phyloP scores from a whole-genome alignment of 92 coral and sea anemone genomes.

The Ricordea florida region DNA sequence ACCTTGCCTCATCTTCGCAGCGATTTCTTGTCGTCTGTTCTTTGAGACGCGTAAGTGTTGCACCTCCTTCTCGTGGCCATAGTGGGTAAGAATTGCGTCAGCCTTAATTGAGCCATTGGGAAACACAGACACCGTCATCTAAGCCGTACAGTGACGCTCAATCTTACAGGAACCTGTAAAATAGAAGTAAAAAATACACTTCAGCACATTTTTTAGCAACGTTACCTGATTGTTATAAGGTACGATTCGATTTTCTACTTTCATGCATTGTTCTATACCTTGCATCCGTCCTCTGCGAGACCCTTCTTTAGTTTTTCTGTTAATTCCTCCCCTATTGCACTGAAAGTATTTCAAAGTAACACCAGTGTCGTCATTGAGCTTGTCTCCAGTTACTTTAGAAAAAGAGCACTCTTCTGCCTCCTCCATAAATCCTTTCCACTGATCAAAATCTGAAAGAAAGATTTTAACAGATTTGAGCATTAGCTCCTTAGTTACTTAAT shows the following conservation, averaged over 20 bases:
- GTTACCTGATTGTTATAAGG: too few relatives aligned
- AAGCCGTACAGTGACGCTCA: constrained; percentile 29
- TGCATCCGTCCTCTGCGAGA: constrained; percentile 25
- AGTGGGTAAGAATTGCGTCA: constrained; percentile 28
- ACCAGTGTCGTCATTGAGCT: not conserved
- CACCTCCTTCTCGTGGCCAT: constrained; percentile 46
- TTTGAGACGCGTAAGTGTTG: constrained; percentile 53
- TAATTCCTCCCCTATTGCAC: constrained; percentile 16
- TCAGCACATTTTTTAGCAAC: too few relatives aligned
- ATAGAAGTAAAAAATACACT: too few relatives aligned
- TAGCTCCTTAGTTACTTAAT: too few relatives aligned
- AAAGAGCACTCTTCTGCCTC: constrained; percentile 1
- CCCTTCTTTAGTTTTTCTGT: constrained; percentile 7
- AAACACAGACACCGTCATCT: constrained; percentile 13
- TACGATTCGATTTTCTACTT: too few relatives aligned
- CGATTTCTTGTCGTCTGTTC: constrained; percentile 42
- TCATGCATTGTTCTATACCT: not conserved
- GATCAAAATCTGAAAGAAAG: constrained; percentile 22
- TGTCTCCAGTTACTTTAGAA: constrained; percentile 25
- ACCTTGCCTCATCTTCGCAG: constrained; percentile 42
- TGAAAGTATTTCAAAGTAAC: constrained; percentile 6
- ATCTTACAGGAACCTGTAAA: constrained; percentile 43
- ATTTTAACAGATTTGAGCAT: too few relatives aligned
- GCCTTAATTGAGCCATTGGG: constrained; percentile 1
- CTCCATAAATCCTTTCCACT: not conserved